phyloP scores from a whole-genome alignment of 2,888 invertebrate genomes.

The Apodemia mormo region DNA sequence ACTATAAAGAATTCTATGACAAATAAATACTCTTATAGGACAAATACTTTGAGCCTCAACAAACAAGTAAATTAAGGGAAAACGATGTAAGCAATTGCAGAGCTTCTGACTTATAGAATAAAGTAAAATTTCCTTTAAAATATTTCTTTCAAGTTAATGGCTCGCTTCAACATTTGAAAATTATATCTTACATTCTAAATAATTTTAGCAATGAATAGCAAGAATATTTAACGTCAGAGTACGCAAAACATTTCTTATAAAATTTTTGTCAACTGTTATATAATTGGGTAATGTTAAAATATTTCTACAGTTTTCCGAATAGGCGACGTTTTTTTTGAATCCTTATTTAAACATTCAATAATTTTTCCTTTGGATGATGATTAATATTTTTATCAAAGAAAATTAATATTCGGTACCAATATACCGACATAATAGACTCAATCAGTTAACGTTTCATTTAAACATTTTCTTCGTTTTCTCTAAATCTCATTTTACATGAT shows the following conservation, averaged over 20 bases:
- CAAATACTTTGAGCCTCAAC: conserved; percentile 2
- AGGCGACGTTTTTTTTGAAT: neutral
- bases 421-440: neutral
- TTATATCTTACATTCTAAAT: conserved; percentile 4
- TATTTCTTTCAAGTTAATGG: neutral
- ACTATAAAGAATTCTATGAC: neutral
- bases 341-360: neutral
- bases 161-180: neutral
- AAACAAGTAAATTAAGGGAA: conserved; percentile 6
- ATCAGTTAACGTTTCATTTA: no score
- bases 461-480: no score
- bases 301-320: neutral
- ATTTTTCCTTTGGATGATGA: no score
- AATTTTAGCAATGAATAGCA: neutral
- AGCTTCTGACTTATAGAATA: neutral
- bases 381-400: no score
- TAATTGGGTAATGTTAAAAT: neutral
- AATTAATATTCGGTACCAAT: neutral
- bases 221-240: neutral
- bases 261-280: neutral
- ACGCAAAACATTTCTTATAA: neutral
- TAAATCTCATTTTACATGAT: no score
- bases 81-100: neutral
- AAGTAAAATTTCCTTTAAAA: neutral
- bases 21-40: conserved; percentile 8